Evolutionary conservation across 2,113 vertebrate species (phyloP).

Genomic region (Xiphorhynchus elegans): DNA sequence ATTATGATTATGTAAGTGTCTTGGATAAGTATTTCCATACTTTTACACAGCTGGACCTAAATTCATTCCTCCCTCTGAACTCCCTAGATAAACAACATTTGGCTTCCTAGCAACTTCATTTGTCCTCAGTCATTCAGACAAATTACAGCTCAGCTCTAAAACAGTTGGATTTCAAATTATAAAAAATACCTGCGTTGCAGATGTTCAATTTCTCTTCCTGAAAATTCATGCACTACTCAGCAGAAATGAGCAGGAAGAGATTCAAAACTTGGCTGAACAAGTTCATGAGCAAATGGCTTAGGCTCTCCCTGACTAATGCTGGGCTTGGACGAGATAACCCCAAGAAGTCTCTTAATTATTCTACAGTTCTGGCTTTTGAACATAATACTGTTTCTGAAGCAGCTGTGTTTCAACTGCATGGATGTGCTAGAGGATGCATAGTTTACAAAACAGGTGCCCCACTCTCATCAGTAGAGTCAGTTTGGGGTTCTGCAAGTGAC

Average conservation of each 20-base stretch:
- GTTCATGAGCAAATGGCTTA: neutral
- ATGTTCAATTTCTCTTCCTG: neutral
- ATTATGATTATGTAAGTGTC: neutral
- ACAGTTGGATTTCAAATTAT: neutral
- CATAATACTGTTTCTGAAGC: neutral
- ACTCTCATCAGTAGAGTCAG: neutral
- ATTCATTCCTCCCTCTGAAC: neutral
- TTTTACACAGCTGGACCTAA: neutral
- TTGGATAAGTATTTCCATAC: neutral
- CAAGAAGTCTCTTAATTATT: neutral
- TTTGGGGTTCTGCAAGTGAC: neutral
- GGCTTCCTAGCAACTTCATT: neutral
- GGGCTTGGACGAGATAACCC: neutral
- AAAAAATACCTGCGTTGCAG: neutral
- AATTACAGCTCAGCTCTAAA: neutral
- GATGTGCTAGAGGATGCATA: accelerated
- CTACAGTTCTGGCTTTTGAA: neutral
- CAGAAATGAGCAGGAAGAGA: neutral
- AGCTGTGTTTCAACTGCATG: neutral
- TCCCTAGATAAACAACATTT: neutral
- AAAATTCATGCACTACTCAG: neutral
- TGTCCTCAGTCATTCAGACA: neutral
- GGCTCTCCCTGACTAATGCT: neutral
- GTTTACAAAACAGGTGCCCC: neutral
- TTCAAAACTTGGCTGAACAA: neutral